These are phyloP conservation scores for Junonia oenone DNA, from an alignment of 2,888 invertebrate species.

Conservation along the genomic window DNA sequence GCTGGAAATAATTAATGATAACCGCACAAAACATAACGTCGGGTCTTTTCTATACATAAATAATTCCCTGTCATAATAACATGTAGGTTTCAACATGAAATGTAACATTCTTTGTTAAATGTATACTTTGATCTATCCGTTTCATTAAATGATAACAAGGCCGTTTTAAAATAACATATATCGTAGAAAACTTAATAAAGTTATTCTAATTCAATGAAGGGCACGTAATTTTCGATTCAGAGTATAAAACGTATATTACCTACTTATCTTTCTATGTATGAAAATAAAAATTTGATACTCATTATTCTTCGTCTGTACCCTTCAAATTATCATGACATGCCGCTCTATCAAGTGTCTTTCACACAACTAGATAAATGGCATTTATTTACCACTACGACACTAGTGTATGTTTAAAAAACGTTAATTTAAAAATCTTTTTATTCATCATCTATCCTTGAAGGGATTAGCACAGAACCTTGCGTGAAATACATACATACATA, in stretches of 20 bases:
- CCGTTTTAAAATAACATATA: not conserved
- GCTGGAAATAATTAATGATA: slow-evolving; percentile 24
- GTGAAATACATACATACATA: not conserved
- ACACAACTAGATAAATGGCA: too few relatives aligned
- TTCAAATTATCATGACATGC: too few relatives aligned
- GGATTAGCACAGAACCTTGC: not conserved
- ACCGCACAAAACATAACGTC: slow-evolving; percentile 22
- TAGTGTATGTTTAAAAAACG: too few relatives aligned
- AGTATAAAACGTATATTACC: too few relatives aligned
- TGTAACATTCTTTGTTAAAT: not conserved
- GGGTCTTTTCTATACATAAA: slow-evolving; percentile 16
- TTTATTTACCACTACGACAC: too few relatives aligned
- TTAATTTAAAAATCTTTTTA: not conserved
- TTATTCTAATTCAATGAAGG: too few relatives aligned
- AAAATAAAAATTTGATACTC: too few relatives aligned
- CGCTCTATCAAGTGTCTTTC: too few relatives aligned
- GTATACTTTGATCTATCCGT: not conserved
- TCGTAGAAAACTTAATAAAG: not conserved
- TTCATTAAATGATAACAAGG: not conserved
- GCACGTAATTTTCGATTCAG: too few relatives aligned
- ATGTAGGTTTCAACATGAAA: slow-evolving; percentile 6
- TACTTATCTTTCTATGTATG: too few relatives aligned
- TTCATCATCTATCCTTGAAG: not conserved
- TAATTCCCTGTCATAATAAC: slow-evolving; percentile 21
- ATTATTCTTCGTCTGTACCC: too few relatives aligned